Percentiles rank a stretch among this genome's conserved stretches.
Evolutionary conservation across 2,888 invertebrate species (phyloP).

Genomic region (Caradrina kadenii): DNA sequence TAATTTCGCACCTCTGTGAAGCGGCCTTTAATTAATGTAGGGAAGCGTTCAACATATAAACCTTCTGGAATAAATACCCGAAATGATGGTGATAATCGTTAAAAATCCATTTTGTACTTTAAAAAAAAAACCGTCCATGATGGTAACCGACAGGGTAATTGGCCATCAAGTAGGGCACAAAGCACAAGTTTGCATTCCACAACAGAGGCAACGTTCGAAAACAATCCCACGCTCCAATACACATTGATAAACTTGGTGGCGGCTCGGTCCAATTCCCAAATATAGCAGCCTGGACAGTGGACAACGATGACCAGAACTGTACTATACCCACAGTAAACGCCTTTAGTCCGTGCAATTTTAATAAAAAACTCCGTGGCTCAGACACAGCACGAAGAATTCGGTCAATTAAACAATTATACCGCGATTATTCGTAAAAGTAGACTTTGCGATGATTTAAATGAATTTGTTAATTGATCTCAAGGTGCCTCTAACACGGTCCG

Average conservation of each 20-base stretch:
- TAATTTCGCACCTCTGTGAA: too few relatives aligned
- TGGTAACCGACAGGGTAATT: constrained; percentile 59
- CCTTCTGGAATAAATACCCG: neutral
- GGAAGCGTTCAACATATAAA: neutral
- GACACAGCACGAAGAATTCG: constrained; percentile 23
- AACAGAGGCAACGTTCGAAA: constrained; percentile 77
- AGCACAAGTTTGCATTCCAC: constrained; percentile 72
- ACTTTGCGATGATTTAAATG: neutral
- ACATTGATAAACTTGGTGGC: constrained; percentile 82
- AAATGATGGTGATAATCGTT: too few relatives aligned
- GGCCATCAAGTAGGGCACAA: constrained; percentile 69
- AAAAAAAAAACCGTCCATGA: constrained; percentile 30
- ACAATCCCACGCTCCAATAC: constrained; percentile 85
- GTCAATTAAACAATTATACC: constrained; percentile 21
- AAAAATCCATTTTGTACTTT: constrained; percentile 14
- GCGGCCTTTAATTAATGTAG: too few relatives aligned
- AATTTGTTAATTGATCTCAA: constrained; percentile 17
- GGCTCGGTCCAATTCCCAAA: constrained; percentile 79
- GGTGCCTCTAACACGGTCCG: constrained; percentile 8
- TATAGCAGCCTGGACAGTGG: constrained; percentile 71
- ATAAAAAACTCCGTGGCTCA: constrained; percentile 25
- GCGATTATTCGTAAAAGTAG: constrained; percentile 9
- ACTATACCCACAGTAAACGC: constrained; percentile 61
- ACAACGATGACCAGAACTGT: constrained; percentile 46
- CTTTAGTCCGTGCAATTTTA: constrained; percentile 35